Conservation (phyloP, 2,113 vertebrate species). For the Atractosteus spatula region DNA sequence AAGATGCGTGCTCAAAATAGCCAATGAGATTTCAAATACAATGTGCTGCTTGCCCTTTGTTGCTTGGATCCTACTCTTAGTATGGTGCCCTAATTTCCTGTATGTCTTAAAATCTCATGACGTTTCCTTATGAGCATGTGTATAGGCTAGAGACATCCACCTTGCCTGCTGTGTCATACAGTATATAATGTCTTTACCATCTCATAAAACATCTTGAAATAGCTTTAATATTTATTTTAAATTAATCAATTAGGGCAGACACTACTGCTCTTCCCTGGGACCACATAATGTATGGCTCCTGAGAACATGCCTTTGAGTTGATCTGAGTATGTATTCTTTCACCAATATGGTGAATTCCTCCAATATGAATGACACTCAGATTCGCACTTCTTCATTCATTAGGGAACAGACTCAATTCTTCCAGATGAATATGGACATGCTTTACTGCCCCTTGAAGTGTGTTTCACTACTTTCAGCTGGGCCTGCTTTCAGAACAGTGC, state of each 20-base stretch:
- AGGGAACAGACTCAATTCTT: constrained; percentile 45
- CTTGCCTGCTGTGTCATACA: constrained; percentile 27
- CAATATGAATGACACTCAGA: constrained; percentile 45
- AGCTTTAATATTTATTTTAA: too few relatives aligned
- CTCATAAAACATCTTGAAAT: too few relatives aligned
- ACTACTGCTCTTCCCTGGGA: constrained; percentile 4
- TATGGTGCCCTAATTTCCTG: constrained; percentile 48
- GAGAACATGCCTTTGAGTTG: constrained; percentile 36
- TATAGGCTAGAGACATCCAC: constrained; percentile 36
- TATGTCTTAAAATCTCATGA: constrained; percentile 21
- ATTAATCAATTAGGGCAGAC: too few relatives aligned
- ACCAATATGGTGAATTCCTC: too few relatives aligned
- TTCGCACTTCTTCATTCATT: constrained; percentile 46
- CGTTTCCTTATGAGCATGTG: constrained; percentile 24
- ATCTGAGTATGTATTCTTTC: constrained; percentile 50
- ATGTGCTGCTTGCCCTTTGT: not conserved
- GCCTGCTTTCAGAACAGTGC: constrained; percentile 41
- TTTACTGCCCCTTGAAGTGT: constrained; percentile 39
- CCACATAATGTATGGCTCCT: constrained; percentile 46
- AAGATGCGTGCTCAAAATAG: constrained; percentile 28
- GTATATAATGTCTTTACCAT: constrained; percentile 43
- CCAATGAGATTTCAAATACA: not conserved
- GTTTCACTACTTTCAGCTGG: constrained; percentile 30
- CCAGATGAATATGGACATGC: constrained; percentile 42
- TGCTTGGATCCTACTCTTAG: not conserved